phyloP scores from a whole-genome alignment of 1,140 invertebrate species.

The Chymomyza costata region DNA sequence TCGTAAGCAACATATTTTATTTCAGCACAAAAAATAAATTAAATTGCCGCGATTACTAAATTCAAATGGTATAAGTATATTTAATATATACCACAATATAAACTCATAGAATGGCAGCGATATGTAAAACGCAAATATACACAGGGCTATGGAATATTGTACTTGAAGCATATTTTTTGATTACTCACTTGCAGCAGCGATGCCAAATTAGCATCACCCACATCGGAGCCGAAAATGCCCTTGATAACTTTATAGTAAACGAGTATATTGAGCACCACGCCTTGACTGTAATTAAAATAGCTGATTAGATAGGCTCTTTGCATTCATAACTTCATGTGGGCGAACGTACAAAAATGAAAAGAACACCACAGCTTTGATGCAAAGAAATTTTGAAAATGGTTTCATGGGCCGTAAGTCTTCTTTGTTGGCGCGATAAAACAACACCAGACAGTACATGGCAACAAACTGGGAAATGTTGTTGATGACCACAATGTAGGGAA shows the following conservation, averaged over 20 bases:
- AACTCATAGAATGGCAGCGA: too few species aligned
- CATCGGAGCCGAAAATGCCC: slow-evolving; percentile 78
- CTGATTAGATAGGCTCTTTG: too few species aligned
- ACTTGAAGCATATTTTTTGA: neutral
- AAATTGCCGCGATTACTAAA: too few species aligned
- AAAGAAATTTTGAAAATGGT: slow-evolving; percentile 96
- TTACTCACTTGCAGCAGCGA: slow-evolving; percentile 86
- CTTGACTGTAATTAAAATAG: slow-evolving; percentile 86
- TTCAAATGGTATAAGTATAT: too few species aligned
- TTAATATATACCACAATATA: too few species aligned
- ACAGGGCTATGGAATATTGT: too few species aligned
- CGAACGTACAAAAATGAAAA: slow-evolving; percentile 97
- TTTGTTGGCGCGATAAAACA: slow-evolving; percentile 94
- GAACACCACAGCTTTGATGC: slow-evolving; percentile 98
- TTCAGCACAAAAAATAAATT: too few species aligned
- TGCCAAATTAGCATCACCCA: slow-evolving; percentile 77
- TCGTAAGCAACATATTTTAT: too few species aligned
- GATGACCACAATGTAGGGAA: slow-evolving; percentile 91
- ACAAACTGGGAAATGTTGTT: slow-evolving; percentile 97
- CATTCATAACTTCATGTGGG: neutral
- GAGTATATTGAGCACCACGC: slow-evolving; percentile 90
- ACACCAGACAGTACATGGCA: slow-evolving; percentile 96
- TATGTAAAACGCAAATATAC: neutral
- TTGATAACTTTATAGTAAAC: slow-evolving; percentile 86
- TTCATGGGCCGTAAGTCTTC: slow-evolving; percentile 92